Evolutionary conservation across 92 coral and sea anemone species (phyloP).

Genomic region (Phenganax marumi): DNA sequence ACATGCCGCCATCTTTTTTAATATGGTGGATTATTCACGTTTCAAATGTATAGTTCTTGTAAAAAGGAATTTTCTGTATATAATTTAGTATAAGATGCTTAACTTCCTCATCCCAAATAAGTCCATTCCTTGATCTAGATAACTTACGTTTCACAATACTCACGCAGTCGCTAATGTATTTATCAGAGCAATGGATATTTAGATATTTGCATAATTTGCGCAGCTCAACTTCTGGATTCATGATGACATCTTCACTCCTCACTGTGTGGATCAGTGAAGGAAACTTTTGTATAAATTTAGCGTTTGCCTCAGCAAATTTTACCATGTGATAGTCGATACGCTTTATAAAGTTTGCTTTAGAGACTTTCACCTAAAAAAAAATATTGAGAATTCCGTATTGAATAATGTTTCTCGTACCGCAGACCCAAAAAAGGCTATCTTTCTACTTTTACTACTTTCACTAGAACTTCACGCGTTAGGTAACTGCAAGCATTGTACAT

Average conservation of each 20-base stretch:
- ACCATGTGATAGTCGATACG: background rate
- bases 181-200: background rate
- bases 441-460: too few species aligned
- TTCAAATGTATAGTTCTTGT: background rate
- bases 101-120: background rate
- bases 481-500: too few species aligned
- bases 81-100: background rate
- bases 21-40: background rate
- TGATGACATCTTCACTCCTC: background rate
- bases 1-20: too few species aligned
- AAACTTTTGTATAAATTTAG: background rate
- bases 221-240: background rate
- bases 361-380: background rate
- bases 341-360: background rate
- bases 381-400: background rate
- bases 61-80: constrained; percentile 2
- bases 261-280: background rate
- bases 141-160: background rate
- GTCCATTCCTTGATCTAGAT: constrained; percentile 2
- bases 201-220: background rate
- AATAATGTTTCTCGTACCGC: too few species aligned
- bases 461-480: too few species aligned
- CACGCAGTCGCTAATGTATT: background rate
- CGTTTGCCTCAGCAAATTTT: constrained; percentile 2
- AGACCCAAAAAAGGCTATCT: too few species aligned